phyloP scores from a whole-genome alignment of 1,140 invertebrate genomes.

The Heterodera schachtii region DNA sequence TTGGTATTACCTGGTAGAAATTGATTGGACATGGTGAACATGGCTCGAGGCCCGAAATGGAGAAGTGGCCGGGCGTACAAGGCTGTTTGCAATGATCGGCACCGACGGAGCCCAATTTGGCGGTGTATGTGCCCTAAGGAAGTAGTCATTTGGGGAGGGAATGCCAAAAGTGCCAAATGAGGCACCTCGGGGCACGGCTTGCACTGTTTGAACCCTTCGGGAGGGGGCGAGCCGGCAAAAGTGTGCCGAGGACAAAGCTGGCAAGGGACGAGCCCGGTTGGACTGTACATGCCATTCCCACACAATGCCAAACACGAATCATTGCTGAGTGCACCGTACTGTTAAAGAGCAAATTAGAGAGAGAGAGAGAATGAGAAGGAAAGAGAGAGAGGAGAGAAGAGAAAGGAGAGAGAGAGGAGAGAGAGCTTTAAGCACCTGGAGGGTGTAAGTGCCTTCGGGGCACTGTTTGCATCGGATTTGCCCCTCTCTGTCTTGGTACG shows the following conservation, averaged over 20 bases:
- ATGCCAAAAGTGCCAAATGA: constrained; percentile 22
- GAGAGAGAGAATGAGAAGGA: not conserved
- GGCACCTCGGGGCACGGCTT: constrained; percentile 82
- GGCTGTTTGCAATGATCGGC: constrained; percentile 84
- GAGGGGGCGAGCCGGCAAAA: constrained; percentile 79
- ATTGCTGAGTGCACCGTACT: constrained; percentile 17
- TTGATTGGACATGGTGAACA: constrained; percentile 90
- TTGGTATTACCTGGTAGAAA: constrained; percentile 82
- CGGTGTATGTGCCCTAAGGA: constrained; percentile 77
- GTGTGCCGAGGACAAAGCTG: constrained; percentile 90
- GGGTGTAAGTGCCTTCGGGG: constrained; percentile 86
- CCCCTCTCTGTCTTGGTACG: constrained; percentile 84
- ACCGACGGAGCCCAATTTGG: constrained; percentile 74
- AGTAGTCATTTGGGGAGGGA: not conserved
- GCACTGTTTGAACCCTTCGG: constrained; percentile 89
- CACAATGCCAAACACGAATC: constrained; percentile 71
- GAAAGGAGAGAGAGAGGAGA: not conserved
- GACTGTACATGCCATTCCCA: constrained; percentile 91
- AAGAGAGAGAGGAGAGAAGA: not conserved
- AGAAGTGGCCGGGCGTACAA: constrained; percentile 89
- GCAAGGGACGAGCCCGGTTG: constrained; percentile 89
- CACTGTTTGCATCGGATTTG: constrained; percentile 85
- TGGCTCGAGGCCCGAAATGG: constrained; percentile 87
- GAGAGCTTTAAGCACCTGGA: constrained; percentile 48
- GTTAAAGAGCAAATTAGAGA: not conserved